Evolutionary conservation across 2,797 vertebrate genomes (phyloP).

Genomic region (Lepus townsendii): DNA sequence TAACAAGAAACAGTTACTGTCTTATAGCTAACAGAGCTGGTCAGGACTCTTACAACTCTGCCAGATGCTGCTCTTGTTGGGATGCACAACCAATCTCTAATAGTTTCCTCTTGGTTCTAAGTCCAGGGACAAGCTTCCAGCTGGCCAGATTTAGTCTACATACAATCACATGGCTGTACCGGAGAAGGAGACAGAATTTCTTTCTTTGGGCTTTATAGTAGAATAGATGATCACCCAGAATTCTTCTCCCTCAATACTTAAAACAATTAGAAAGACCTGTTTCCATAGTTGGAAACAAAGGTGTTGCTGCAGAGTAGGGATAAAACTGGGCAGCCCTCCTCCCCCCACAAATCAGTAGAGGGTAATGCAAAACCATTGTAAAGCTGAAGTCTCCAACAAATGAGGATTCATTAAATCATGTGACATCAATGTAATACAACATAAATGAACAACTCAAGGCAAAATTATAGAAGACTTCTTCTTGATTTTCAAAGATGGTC

Average conservation of each 20-base stretch:
- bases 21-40: neutral
- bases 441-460: slow-evolving; percentile 24
- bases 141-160: neutral
- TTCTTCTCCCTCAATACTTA: neutral
- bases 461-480: slow-evolving; percentile 5
- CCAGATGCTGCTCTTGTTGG: neutral
- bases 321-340: neutral
- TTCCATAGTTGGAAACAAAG: neutral
- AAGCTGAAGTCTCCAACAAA: neutral
- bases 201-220: neutral
- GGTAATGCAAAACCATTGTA: neutral
- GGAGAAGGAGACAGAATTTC: neutral
- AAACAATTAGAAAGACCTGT: neutral
- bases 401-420: neutral
- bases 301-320: neutral
- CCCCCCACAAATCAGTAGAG: neutral
- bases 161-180: neutral
- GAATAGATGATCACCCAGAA: neutral
- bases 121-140: neutral
- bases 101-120: slow-evolving; percentile 18
- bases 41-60: neutral
- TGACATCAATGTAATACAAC: neutral
- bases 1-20: neutral
- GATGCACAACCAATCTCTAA: neutral
- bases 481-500: slow-evolving; percentile 32